Conservation (phyloP, 2,797 vertebrate genomes). For the Myiothlypis chrysogaster region DNA sequence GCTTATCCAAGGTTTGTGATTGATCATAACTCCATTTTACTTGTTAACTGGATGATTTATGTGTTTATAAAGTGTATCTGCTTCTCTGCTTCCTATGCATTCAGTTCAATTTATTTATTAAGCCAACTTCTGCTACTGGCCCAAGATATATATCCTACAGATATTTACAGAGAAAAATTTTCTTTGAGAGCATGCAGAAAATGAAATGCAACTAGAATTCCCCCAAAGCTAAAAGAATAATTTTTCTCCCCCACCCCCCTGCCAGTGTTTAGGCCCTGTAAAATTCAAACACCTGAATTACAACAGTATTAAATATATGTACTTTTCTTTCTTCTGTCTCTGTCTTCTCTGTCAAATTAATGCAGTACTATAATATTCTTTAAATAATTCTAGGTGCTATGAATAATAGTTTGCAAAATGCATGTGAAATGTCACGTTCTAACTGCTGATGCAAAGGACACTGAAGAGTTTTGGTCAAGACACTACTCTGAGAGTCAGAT, state of each 20-base stretch:
- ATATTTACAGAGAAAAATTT: not conserved
- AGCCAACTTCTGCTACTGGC: not conserved
- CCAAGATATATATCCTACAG: not conserved
- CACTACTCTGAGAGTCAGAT: constrained; percentile 2
- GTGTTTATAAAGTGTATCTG: constrained; percentile 1
- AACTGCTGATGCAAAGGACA: not conserved
- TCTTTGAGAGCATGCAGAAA: not conserved
- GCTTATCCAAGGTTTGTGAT: not conserved
- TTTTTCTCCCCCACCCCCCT: not conserved
- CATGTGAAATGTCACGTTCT: not conserved
- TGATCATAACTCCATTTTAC: not conserved
- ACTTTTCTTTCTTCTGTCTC: not conserved
- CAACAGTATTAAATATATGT: not conserved
- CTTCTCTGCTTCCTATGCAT: not conserved
- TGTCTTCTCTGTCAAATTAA: not conserved
- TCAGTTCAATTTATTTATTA: not conserved
- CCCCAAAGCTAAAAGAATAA: not conserved
- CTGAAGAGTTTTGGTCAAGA: not conserved
- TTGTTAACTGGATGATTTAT: constrained; percentile 13
- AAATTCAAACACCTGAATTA: not conserved
- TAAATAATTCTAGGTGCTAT: not conserved
- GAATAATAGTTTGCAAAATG: not conserved
- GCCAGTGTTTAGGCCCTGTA: not conserved
- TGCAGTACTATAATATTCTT: not conserved
- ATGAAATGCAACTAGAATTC: not conserved